Base-by-base conservation (phyloP, 2,113 vertebrate genomes). In the Noturus placidus region DNA sequence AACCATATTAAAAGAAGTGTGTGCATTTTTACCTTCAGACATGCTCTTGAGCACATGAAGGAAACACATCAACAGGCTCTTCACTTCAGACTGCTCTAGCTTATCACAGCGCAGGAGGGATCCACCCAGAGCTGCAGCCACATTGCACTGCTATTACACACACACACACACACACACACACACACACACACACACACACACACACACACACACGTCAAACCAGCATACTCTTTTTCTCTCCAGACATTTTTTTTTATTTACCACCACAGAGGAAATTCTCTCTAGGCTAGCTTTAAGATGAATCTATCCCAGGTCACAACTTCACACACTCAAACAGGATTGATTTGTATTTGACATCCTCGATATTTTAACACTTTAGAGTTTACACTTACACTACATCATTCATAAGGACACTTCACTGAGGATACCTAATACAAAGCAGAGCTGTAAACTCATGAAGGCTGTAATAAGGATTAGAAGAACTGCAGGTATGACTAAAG, bases 41-140 rank as follows among this genome's bases (percentile, higher is more conserved):
- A 99, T 99, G 95, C 96, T 99, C 94, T 98, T 99, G 74, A 99
- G 94, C 89, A 99, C 96, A 61, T 99, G 97, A 52, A 99, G 94
- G 91, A 99, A 99, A 92, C 97, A 99, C 97, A 99, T 98, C 85
- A 99, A 96, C 67, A 99, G 94, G 88, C 96, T 99, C 93, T 97
- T 98, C 91, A 99, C 98, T 93, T 99, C 98, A 2, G 95, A 92
- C 92, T 99, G 98, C 88, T 99, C 98, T 88, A 99, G 95, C 93
- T 99, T 99, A 92, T 99, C 98, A 88, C 96, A 97, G 67, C 98
- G 96, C 90, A 99, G 93, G 74, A 99, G 91, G 1, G 95, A 92
- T 90, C 97, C 97, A 91, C 97, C 97, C 92, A 96, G 91, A 54
- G 95, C 92, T 11, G 95, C 95, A 83, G 95, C 93, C 30, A 95